Conservation (phyloP, 2,113 vertebrate genomes). For the Chlamydotis undulata region DNA sequence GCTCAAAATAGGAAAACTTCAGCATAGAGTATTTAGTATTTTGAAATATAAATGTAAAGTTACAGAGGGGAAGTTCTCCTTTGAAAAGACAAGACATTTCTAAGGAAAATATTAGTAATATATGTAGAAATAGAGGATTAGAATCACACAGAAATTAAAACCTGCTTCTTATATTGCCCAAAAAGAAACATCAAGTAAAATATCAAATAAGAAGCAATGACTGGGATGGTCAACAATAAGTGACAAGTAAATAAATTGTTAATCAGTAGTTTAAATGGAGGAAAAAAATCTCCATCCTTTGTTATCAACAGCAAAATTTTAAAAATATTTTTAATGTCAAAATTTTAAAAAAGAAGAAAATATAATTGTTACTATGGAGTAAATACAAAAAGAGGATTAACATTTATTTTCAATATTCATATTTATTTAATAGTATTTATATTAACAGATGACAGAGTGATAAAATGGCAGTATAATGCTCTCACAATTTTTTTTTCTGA, state of each 20-base stretch:
- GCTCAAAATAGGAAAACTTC: neutral
- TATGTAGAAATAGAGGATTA: neutral
- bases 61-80: neutral
- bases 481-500: neutral
- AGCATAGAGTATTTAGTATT: neutral
- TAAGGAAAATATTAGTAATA: neutral
- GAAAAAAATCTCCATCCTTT: neutral
- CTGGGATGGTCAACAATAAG: neutral
- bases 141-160: neutral
- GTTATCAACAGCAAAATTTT: neutral
- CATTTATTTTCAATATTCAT: neutral
- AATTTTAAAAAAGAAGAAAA: neutral
- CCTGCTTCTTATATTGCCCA: neutral
- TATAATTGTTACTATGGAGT: neutral
- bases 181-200: neutral
- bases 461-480: slow-evolving; percentile 39
- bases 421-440: neutral
- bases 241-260: neutral
- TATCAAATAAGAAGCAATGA: neutral
- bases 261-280: neutral
- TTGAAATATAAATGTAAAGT: neutral
- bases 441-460: neutral
- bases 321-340: neutral
- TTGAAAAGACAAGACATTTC: neutral
- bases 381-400: neutral